phyloP scores from a whole-genome alignment of 2,888 invertebrate genomes.

The Xiphydria camelus region DNA sequence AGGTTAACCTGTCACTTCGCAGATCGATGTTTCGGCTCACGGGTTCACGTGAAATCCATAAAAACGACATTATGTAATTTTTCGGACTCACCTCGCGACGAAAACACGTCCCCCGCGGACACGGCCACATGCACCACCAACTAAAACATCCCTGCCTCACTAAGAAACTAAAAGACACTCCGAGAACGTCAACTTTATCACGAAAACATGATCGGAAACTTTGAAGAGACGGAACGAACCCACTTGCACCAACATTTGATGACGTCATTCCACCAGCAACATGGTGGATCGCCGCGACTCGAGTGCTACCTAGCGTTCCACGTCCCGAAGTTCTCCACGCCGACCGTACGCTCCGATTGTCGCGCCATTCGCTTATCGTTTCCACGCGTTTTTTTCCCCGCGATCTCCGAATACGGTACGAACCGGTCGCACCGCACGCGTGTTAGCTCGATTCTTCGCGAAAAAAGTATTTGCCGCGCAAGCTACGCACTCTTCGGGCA shows the following conservation, averaged over 20 bases:
- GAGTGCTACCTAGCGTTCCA: too few relatives aligned
- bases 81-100: conserved; percentile 19
- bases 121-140: conserved; percentile 17
- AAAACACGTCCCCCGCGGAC: neutral
- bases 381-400: too few relatives aligned
- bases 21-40: conserved; percentile 17
- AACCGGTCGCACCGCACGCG: too few relatives aligned
- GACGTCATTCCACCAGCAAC: conserved; percentile 47
- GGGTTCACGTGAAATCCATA: conserved; percentile 14
- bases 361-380: too few relatives aligned
- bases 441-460: too few relatives aligned
- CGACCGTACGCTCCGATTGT: too few relatives aligned
- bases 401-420: too few relatives aligned
- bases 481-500: too few relatives aligned
- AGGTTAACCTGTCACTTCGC: conserved; percentile 29
- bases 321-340: too few relatives aligned
- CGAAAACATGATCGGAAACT: conserved; percentile 31
- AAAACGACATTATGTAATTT: conserved; percentile 18
- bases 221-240: conserved; percentile 28
- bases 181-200: conserved; percentile 27
- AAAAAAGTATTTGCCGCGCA: too few relatives aligned
- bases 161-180: conserved; percentile 19
- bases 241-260: conserved; percentile 46
- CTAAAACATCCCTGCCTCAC: conserved; percentile 11
- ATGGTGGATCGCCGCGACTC: too few relatives aligned